phyloP scores from a whole-genome alignment of 64 coral and sea anemone genomes.

The Platygyra sinensis region DNA sequence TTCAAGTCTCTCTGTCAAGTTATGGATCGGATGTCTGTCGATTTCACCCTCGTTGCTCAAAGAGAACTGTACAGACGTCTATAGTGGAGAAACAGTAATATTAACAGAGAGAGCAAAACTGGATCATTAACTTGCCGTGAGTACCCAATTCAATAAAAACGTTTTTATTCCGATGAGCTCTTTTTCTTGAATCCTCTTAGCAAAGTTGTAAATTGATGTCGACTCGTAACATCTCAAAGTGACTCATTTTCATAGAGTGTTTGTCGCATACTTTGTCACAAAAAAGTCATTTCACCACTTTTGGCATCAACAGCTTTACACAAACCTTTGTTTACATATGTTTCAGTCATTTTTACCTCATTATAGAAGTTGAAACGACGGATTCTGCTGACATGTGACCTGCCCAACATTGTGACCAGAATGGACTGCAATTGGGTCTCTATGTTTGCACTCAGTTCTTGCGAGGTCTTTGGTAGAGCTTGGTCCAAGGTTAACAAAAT shows the following conservation, averaged over 20 bases:
- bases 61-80: not conserved
- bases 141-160: too few species aligned
- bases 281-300: too few species aligned
- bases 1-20: slow-evolving; percentile 16
- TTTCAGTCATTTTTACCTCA: not conserved
- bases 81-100: not conserved
- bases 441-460: not conserved
- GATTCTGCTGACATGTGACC: slow-evolving; percentile 6
- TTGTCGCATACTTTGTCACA: too few species aligned
- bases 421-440: not conserved
- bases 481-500: not conserved
- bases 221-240: too few species aligned
- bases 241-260: too few species aligned
- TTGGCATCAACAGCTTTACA: too few species aligned
- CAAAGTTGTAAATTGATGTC: too few species aligned
- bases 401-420: not conserved
- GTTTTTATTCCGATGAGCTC: too few species aligned
- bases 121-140: not conserved
- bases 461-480: not conserved
- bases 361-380: not conserved
- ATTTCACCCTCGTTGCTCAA: slow-evolving; percentile 28
- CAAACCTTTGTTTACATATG: too few species aligned
- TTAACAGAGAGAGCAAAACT: not conserved
- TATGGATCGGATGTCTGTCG: not conserved
- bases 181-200: too few species aligned